Conservation (phyloP, 2,113 vertebrate species). For the Brachyhypopomus gauderio region DNA sequence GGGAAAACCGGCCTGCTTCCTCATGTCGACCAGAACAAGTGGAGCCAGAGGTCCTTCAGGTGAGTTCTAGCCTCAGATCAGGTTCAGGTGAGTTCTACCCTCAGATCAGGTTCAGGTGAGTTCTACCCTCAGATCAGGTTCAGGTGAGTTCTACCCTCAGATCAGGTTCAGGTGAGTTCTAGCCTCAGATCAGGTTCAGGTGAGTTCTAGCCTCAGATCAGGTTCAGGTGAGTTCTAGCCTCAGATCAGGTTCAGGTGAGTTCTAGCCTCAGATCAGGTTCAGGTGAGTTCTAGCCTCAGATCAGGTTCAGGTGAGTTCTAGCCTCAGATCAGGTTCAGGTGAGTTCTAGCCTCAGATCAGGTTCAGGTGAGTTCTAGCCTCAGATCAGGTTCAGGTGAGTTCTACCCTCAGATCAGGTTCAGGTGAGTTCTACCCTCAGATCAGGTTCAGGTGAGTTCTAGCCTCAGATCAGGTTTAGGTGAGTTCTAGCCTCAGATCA, state of each 20-base stretch:
- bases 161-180: conserved; percentile 85
- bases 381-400: conserved; percentile 80
- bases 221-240: no score
- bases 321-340: conserved; percentile 74
- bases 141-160: neutral
- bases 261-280: conserved; percentile 58
- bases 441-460: conserved; percentile 85
- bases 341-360: no score
- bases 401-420: no score
- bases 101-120: conserved; percentile 80
- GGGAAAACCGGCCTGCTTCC: conserved; percentile 79
- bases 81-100: neutral
- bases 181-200: no score
- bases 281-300: no score
- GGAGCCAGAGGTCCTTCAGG: conserved; percentile 92
- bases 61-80: conserved; percentile 48
- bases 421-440: neutral
- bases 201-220: neutral
- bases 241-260: no score
- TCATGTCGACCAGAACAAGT: conserved; percentile 83
- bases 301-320: no score
- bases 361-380: neutral
- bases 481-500: neutral
- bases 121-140: no score
- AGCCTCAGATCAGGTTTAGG: no score